A percentile compares a stretch with the other conserved stretches of the same genome.
Conservation (phyloP, 1,140 invertebrate genomes). For the Trypoxylus dichotomus region DNA sequence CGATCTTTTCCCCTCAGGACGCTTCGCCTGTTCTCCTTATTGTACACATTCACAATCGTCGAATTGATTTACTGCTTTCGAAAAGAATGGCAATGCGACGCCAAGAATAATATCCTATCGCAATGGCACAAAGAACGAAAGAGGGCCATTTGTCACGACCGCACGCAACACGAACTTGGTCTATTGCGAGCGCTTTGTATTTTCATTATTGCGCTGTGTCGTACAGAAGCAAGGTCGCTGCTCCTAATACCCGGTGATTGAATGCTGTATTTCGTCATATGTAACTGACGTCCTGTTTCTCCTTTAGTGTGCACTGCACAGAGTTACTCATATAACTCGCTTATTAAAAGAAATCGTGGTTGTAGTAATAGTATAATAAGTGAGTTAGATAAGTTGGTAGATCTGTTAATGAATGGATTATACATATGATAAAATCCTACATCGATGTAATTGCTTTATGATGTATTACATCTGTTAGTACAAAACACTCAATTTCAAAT, state of each 20-base stretch:
- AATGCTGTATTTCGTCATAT: neutral
- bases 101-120: slow-evolving; percentile 1
- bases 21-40: neutral
- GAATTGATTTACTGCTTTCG: neutral
- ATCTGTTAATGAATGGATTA: too few relatives aligned
- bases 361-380: too few relatives aligned
- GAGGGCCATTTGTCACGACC: slow-evolving; percentile 4
- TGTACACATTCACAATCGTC: neutral
- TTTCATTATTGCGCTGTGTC: neutral
- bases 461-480: too few relatives aligned
- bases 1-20: neutral
- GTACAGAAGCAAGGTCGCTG: neutral
- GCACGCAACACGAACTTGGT: slow-evolving; percentile 1
- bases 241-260: neutral
- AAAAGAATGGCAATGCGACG: neutral
- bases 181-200: neutral
- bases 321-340: neutral
- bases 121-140: neutral
- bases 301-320: neutral
- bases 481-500: too few relatives aligned
- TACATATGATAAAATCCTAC: too few relatives aligned
- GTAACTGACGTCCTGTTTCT: neutral
- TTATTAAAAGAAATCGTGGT: too few relatives aligned
- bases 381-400: too few relatives aligned
- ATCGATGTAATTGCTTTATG: too few relatives aligned